Conservation (phyloP, 2,113 vertebrate species). For the Chroicocephalus ridibundus region DNA sequence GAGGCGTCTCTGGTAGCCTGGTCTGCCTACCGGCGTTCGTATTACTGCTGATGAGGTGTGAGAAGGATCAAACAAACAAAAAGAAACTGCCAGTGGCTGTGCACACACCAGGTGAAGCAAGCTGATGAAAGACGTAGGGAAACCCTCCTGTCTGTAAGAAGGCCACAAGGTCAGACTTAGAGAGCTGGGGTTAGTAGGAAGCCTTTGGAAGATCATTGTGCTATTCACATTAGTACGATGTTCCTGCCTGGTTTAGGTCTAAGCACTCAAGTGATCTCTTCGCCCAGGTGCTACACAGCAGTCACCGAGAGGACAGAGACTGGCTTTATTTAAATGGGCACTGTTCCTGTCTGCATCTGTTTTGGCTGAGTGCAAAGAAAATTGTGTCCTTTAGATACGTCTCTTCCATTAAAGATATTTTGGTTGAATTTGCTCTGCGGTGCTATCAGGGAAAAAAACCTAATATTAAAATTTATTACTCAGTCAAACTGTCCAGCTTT, state of each 20-base stretch:
- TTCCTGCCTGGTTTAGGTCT: background rate
- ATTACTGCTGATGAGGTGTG: background rate
- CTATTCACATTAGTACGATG: background rate
- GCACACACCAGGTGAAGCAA: background rate
- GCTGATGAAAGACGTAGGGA: background rate
- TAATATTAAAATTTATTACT: slow-evolving; percentile 58
- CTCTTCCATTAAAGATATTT: slow-evolving; percentile 40
- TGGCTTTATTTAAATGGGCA: slow-evolving; percentile 4
- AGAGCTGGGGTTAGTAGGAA: background rate
- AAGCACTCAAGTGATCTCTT: background rate
- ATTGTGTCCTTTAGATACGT: background rate
- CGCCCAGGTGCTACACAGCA: background rate
- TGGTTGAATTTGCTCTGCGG: slow-evolving; percentile 30
- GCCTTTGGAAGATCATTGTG: background rate
- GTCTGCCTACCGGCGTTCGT: background rate
- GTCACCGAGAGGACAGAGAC: background rate
- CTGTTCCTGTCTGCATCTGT: background rate
- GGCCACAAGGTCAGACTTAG: background rate
- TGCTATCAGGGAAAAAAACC: background rate
- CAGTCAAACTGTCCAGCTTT: slow-evolving; percentile 54
- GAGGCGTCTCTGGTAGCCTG: background rate
- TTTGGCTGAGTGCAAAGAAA: slow-evolving; percentile 5
- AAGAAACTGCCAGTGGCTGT: background rate
- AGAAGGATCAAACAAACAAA: slow-evolving; percentile 5
- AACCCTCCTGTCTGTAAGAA: background rate